Percentiles rank a stretch among this genome's conserved stretches.
These are phyloP conservation scores for Ips nitidus DNA, from an alignment of 1,140 invertebrate species.

Conservation along the genomic window DNA sequence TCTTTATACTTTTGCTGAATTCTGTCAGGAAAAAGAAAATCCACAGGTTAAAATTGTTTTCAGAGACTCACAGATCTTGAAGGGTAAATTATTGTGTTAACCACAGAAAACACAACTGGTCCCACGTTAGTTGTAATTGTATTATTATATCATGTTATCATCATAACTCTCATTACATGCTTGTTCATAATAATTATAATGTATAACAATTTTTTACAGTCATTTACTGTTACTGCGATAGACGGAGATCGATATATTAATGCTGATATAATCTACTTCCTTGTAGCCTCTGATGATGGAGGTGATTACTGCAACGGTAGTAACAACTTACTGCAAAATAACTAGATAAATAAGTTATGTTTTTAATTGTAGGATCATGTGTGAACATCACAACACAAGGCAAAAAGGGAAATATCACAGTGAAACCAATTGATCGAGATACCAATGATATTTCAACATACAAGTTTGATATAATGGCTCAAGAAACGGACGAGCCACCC, in stretches of 20 bases:
- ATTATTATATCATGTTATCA: too few species aligned
- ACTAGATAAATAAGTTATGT: too few species aligned
- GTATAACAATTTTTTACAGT: conserved; percentile 13
- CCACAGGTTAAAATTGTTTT: too few species aligned
- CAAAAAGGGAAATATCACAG: conserved; percentile 53
- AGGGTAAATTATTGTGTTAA: not conserved
- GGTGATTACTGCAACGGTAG: too few species aligned
- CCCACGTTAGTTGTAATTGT: too few species aligned
- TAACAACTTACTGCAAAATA: too few species aligned
- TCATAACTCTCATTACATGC: too few species aligned
- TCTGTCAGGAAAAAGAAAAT: too few species aligned
- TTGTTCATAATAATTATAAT: too few species aligned
- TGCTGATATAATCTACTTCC: conserved; percentile 54
- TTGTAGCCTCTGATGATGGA: conserved; percentile 41
- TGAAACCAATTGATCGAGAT: conserved; percentile 58
- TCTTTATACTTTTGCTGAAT: too few species aligned
- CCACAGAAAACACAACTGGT: not conserved
- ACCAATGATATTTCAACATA: conserved; percentile 56
- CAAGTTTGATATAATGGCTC: conserved; percentile 52
- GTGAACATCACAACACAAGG: conserved; percentile 49
- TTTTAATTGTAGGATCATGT: conserved; percentile 26
- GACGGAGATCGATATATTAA: conserved; percentile 60
- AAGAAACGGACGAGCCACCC: conserved; percentile 53
- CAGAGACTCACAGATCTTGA: too few species aligned
- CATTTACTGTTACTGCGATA: conserved; percentile 55